Conservation (phyloP, 2,113 vertebrate genomes). For the Aptenodytes patagonicus region DNA sequence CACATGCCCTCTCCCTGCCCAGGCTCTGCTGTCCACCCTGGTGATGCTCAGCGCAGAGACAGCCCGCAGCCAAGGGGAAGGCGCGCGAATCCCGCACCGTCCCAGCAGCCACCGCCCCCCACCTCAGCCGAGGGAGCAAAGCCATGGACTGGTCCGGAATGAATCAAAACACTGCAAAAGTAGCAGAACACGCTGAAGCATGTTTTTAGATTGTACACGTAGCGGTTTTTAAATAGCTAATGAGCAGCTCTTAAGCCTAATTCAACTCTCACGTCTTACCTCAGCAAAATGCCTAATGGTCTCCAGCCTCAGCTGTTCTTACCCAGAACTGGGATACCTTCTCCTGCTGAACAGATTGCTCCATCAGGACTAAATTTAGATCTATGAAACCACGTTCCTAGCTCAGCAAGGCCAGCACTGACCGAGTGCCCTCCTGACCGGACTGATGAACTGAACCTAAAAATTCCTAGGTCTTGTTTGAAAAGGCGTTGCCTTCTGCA, state of each 20-base stretch:
- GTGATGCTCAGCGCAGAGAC: neutral
- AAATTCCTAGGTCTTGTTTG: neutral
- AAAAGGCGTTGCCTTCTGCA: neutral
- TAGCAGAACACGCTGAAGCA: rapidly evolving
- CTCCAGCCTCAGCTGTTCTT: neutral
- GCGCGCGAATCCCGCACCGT: rapidly evolving
- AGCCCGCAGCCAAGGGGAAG: rapidly evolving
- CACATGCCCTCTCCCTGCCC: neutral
- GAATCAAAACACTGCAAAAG: neutral
- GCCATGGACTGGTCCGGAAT: neutral
- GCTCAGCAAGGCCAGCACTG: neutral
- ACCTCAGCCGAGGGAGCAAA: neutral
- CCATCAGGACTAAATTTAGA: neutral
- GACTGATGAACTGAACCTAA: neutral
- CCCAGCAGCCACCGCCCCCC: neutral
- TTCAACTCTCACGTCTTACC: neutral
- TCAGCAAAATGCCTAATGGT: neutral
- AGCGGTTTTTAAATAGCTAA: neutral
- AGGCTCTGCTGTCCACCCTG: neutral
- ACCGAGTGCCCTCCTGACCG: neutral
- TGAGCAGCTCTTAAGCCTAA: neutral
- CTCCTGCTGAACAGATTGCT: neutral
- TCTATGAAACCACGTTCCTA: rapidly evolving
- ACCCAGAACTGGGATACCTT: neutral
- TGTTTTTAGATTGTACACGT: neutral